These are phyloP conservation scores for Melitaea cinxia DNA, from an alignment of 1,140 invertebrate genomes.

Conservation along the genomic window DNA sequence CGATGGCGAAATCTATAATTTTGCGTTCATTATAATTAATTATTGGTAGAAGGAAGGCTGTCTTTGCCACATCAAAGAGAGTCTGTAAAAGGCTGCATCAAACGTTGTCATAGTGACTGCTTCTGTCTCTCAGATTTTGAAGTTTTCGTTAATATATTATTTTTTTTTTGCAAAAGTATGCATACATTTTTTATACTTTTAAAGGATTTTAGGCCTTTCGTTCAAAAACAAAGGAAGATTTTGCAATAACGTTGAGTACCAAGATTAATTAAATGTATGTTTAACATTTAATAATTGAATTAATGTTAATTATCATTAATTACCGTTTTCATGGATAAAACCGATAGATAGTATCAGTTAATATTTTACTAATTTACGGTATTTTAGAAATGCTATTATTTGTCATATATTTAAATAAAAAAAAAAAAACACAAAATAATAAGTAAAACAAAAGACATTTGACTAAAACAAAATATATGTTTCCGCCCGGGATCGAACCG, in stretches of 20 bases:
- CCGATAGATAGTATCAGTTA: no score
- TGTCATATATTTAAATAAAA: background rate
- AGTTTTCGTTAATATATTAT: background rate
- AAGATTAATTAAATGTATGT: no score
- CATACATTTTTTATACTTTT: background rate
- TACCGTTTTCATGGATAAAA: no score
- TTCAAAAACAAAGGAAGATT: no score
- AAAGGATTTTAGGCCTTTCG: no score
- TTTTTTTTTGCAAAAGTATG: background rate
- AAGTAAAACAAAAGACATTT: background rate
- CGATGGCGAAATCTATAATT: conserved; percentile 30
- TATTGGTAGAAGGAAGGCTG: conserved; percentile 38
- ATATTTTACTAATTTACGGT: no score
- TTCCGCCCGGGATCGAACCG: conserved; percentile 53
- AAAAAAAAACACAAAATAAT: no score
- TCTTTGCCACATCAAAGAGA: conserved; percentile 46
- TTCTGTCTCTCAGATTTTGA: background rate
- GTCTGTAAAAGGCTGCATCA: conserved; percentile 37
- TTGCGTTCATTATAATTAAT: conserved; percentile 50
- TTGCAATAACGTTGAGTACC: no score
- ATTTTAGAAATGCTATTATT: no score
- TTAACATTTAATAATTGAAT: no score
- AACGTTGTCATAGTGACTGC: conserved; percentile 34
- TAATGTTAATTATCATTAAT: no score
- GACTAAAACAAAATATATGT: conserved; percentile 41